Percentiles rank a stretch among this genome's conserved stretches.
These are phyloP conservation scores for Holothuria glaberrima DNA, from an alignment of 35 echinoderm and acorn worm genomes.

Conservation along the genomic window DNA sequence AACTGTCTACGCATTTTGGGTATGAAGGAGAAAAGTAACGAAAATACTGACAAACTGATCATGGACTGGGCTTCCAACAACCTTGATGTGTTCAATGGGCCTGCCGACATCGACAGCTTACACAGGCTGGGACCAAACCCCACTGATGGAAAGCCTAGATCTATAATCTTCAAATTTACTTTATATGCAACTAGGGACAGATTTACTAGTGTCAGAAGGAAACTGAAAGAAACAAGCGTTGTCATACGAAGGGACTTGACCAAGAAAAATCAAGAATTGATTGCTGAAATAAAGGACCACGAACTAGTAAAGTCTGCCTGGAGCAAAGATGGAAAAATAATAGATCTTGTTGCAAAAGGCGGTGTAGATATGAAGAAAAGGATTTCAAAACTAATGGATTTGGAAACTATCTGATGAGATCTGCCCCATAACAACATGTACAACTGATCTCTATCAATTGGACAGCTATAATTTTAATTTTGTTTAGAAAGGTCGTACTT, in stretches of 20 bases:
- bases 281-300: background rate
- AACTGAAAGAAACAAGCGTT: conserved; percentile 1
- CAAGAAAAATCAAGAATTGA: background rate
- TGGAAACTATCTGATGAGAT: too few relatives aligned
- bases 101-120: conserved; percentile 4
- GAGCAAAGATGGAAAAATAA: too few relatives aligned
- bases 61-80: conserved; percentile 9
- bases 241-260: background rate
- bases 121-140: conserved; percentile 17
- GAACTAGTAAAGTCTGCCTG: background rate
- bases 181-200: background rate
- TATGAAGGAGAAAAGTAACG: conserved; percentile 9
- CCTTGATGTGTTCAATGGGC: background rate
- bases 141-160: background rate
- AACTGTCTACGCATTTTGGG: conserved; percentile 12
- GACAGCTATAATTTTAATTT: too few relatives aligned
- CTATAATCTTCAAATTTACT: conserved; percentile 15
- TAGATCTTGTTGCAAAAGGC: too few relatives aligned
- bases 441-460: too few relatives aligned
- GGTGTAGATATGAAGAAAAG: too few relatives aligned
- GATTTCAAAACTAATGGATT: too few relatives aligned
- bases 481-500: too few relatives aligned
- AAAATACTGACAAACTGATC: conserved; percentile 10
- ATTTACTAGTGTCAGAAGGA: conserved; percentile 5
- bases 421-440: too few relatives aligned